These are phyloP conservation scores for Scytalopus superciliaris DNA, from an alignment of 2,113 vertebrate genomes.

Conservation along the genomic window DNA sequence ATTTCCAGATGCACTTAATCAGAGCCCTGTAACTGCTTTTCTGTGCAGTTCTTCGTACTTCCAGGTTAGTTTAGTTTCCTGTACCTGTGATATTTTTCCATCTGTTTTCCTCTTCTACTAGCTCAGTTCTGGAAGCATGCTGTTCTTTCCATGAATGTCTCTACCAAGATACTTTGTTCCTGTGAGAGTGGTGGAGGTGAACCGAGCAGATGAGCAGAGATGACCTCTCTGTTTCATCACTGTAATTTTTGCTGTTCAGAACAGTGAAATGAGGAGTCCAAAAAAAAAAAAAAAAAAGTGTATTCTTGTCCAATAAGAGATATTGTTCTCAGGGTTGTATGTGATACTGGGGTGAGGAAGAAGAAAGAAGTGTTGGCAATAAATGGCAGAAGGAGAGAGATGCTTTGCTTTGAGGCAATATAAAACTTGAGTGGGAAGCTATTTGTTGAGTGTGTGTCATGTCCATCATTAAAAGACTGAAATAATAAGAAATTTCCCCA, in stretches of 20 bases:
- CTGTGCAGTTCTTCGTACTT: not conserved
- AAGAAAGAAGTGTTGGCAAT: not conserved
- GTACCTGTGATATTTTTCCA: not conserved
- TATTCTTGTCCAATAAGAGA: not conserved
- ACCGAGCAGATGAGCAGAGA: not conserved
- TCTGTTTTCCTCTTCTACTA: not conserved
- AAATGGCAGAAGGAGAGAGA: not conserved
- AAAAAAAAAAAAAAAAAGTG: not conserved
- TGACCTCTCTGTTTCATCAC: not conserved
- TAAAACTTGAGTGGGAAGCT: not conserved
- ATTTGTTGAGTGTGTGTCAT: not conserved
- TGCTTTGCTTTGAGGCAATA: not conserved
- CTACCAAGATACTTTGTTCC: not conserved
- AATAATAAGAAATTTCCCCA: fast-evolving
- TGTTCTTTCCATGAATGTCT: not conserved
- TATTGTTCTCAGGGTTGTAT: not conserved
- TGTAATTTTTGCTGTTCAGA: not conserved
- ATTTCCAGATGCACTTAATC: not conserved
- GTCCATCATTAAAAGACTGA: not conserved
- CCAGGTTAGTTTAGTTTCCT: not conserved
- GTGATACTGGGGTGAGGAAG: not conserved
- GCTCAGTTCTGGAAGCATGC: not conserved
- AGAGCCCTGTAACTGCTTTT: not conserved
- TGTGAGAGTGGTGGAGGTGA: not conserved
- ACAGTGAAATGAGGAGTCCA: not conserved